Evolutionary conservation across 2,888 invertebrate species (phyloP), one percentile per base, ranked within the genome.

Genomic region (Apamea anceps): DNA sequence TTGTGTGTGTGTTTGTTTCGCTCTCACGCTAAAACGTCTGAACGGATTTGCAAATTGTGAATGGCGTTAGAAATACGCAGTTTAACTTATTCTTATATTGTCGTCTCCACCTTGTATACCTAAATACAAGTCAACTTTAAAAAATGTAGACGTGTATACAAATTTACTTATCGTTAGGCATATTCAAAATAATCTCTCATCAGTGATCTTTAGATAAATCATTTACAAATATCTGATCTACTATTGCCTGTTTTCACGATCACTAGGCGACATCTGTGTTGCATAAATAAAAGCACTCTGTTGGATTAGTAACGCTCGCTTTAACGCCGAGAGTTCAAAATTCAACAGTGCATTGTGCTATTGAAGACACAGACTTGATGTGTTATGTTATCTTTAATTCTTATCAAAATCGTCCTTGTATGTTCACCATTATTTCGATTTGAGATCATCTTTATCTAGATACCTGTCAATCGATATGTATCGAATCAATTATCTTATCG

Each of bases 401-500:
- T 66, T 77, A 78, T 62, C 66, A 66, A 60, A 25, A 62, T 66
- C 5, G 37, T 32, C 51, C 51, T 32, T 32, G 25, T 51, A 54
- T 28, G 4, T 71, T 42, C 18, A 45, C 6, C 21, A 54, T n/a
- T 78, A 72, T 66, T 78, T 66, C 72, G 81, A 54, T 72, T 81
- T 10, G 10, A 67, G 51, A 79, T 81, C 71, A 67, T 60, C 0
- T 15, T 15, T 81, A 77, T 77, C 78, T 42, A n/a, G 21, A 54
- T 42, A 7, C 7, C 15, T 71, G 71, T 78, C 71, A 66, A 66
- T 25, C n/a, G 32, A 62, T 45, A 66, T 6, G 25, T 28, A 7
- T 54, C 45, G n/a, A 37, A 75, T 54, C 75, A 82, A 82, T 37
- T 82, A 68, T 82, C 80, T 66, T 54, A 76, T 76, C 37, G 6